Evolutionary conservation across 35 echinoderm and acorn worm species (phyloP), one percentile per base, ranked within the genome.

Genomic region (Chiridota heheva): DNA sequence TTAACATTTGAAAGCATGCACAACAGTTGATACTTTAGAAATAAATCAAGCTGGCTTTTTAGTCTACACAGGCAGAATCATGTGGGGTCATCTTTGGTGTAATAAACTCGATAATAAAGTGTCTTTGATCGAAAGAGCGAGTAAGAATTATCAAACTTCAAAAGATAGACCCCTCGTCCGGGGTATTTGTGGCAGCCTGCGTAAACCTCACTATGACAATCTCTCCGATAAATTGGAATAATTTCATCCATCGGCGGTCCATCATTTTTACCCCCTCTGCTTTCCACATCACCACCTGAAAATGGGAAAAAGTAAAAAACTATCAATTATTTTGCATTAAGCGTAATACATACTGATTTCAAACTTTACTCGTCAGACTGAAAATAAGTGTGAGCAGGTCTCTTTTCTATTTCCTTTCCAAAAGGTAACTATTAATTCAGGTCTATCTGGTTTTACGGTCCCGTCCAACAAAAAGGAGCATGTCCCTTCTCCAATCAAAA

Each of bases 141-240:
- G 63, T 98, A 98, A 49, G 89, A 91, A 69, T 98, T 98, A 69
- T 98, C 95, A 82, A 98, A 98, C 46, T 91, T 91, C 10, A 98
- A 76, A 34, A 98, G 81, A 63, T 98, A 98, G 29, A 98, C 86
- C 5, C 95, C 95, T 5, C 86, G 62, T 2, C 95, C 95, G 7
- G 95, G 95, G 28, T 98, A 98, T 72, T 83, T 83, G 66, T 98
- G 95, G 58, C 95, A 91, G 39, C 95, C 93, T 24, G 89, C 89
- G 51, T 82, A 98, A 31, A 91, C 89, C 43, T 91, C 73, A 46
- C 89, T 77, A 58, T 98, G 95, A 30, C 84, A 88, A 44, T 98
- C 95, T 60, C 95, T 72, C 31, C 95, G 69, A 36, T 92, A 98
- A 38, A 98, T 91, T 17, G 95, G 89, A 47, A 92, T 98, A 15